A percentile compares a stretch with the other conserved stretches of the same genome.
These are phyloP conservation scores for Drosophila cardini DNA, from an alignment of 1,140 invertebrate species.

Conservation along the genomic window DNA sequence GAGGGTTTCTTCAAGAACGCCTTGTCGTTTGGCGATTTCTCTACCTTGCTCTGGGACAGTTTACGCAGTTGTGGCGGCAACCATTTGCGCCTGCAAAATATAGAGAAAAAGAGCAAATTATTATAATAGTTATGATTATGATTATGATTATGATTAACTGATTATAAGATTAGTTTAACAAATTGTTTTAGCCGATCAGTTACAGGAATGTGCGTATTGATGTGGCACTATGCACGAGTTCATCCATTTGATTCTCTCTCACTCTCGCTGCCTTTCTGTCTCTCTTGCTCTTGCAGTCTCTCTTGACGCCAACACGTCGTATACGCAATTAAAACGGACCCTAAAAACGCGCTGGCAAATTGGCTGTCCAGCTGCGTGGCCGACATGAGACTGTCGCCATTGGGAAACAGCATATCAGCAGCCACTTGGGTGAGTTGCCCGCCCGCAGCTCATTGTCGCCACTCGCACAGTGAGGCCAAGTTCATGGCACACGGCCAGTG, in stretches of 20 bases:
- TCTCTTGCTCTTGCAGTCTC: slow-evolving; percentile 14
- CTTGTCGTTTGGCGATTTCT: slow-evolving; percentile 87
- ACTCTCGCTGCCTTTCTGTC: background rate
- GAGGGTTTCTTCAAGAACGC: slow-evolving; percentile 90
- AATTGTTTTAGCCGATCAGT: slow-evolving; percentile 1
- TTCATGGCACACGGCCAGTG: slow-evolving; percentile 50
- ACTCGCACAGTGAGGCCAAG: slow-evolving; percentile 64
- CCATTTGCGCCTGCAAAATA: slow-evolving; percentile 92
- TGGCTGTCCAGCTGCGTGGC: slow-evolving; percentile 74
- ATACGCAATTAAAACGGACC: slow-evolving; percentile 46
- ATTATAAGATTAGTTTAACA: slow-evolving; percentile 22
- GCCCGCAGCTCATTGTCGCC: slow-evolving; percentile 55
- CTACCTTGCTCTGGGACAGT: slow-evolving; percentile 94
- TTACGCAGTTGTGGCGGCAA: slow-evolving; percentile 94
- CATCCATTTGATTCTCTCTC: slow-evolving; percentile 57
- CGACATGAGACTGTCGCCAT: slow-evolving; percentile 78
- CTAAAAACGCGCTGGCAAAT: slow-evolving; percentile 50
- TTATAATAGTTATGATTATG: slow-evolving; percentile 30
- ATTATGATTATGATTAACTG: slow-evolving; percentile 14
- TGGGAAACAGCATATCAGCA: slow-evolving; percentile 56
- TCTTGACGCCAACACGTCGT: slow-evolving; percentile 20
- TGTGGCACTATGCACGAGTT: slow-evolving; percentile 58
- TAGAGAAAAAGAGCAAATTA: background rate
- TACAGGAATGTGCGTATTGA: slow-evolving; percentile 68
- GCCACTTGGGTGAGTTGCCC: slow-evolving; percentile 37